A percentile compares a stretch with the other conserved stretches of the same genome.
Evolutionary conservation across 2,888 invertebrate species (phyloP).

Genomic region (Deilephila elpenor): DNA sequence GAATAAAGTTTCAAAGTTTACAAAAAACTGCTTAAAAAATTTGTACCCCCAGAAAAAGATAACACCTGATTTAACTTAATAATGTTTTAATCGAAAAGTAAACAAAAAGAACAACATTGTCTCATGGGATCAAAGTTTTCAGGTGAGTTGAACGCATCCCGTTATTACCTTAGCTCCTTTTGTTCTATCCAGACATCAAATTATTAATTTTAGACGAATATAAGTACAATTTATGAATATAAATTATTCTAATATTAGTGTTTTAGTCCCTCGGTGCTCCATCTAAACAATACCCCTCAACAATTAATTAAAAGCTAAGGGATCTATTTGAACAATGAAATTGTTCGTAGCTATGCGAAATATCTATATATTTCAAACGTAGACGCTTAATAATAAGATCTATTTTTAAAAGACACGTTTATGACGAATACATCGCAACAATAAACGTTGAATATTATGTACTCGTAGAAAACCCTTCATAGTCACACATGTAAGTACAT

Average conservation of each 20-base stretch:
- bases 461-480: no score
- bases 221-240: background rate
- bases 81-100: no score
- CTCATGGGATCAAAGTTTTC: no score
- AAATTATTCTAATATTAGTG: conserved; percentile 3
- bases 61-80: no score
- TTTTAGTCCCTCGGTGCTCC: background rate
- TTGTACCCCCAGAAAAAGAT: no score
- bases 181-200: background rate
- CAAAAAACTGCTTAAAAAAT: no score
- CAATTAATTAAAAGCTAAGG: background rate
- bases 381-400: background rate
- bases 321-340: background rate
- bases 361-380: background rate
- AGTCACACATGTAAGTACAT: no score
- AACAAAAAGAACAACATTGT: no score
- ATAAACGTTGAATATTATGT: no score
- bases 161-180: background rate
- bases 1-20: no score
- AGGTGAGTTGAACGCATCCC: no score
- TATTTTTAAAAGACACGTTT: background rate
- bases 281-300: background rate
- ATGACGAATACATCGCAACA: no score
- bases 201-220: background rate
- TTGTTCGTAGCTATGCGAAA: background rate